Percentiles rank a stretch among this genome's conserved stretches.
Evolutionary conservation across 2,797 vertebrate genomes (phyloP).

Genomic region (Pterois miles): DNA sequence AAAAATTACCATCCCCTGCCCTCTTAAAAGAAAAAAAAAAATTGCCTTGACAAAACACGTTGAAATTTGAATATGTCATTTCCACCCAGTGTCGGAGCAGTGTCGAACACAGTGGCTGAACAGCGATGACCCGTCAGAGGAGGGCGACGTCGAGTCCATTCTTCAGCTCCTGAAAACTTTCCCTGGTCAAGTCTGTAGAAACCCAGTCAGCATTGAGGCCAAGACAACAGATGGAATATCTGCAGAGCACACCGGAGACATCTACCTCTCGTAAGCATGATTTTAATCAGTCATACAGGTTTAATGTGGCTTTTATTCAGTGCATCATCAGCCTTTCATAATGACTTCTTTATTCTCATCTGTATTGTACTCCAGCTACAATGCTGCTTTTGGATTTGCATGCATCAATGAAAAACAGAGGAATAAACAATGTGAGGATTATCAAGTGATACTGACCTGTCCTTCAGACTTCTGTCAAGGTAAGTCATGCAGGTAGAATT

Average conservation of each 20-base stretch:
- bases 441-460: conserved; percentile 60
- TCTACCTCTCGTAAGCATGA: conserved; percentile 43
- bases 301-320: neutral
- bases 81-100: conserved; percentile 35
- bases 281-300: neutral
- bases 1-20: neutral
- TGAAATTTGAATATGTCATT: neutral
- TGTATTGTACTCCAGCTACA: conserved; percentile 41
- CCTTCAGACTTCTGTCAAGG: conserved; percentile 63
- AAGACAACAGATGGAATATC: conserved; percentile 47
- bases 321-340: neutral
- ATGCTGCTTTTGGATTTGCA: conserved; percentile 58
- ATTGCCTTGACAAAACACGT: neutral
- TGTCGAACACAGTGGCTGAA: conserved; percentile 66
- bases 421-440: conserved; percentile 51
- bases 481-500: conserved; percentile 1
- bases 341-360: neutral
- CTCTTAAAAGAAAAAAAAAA: neutral
- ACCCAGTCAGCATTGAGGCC: conserved; percentile 54
- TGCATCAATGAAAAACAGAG: conserved; percentile 61
- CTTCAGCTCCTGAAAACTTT: conserved; percentile 42
- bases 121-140: conserved; percentile 30
- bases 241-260: conserved; percentile 35
- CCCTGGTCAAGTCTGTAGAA: conserved; percentile 50
- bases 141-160: conserved; percentile 62